Conservation (phyloP, 2,113 vertebrate species). For the Oxyura jamaicensis region DNA sequence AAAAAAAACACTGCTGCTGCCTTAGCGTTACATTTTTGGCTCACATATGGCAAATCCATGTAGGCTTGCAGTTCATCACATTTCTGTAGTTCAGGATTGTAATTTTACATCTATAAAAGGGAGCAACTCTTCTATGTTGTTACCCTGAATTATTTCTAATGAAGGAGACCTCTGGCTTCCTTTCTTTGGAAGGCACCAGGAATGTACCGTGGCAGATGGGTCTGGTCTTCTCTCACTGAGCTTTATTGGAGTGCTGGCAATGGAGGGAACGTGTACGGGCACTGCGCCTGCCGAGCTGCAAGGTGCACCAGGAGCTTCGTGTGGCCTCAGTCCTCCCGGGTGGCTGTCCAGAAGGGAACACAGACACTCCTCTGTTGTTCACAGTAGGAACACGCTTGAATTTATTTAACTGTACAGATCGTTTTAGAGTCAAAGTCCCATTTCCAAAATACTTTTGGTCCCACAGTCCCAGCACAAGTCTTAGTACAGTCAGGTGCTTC, state of each 20-base stretch:
- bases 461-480: not conserved
- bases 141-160: not conserved
- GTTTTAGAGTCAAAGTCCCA: not conserved
- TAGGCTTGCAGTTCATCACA: not conserved
- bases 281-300: not conserved
- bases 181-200: not conserved
- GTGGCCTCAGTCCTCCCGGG: not conserved
- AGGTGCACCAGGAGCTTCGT: not conserved
- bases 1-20: not conserved
- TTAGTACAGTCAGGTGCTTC: too few relatives aligned
- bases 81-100: not conserved
- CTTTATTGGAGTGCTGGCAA: not conserved
- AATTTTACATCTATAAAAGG: not conserved
- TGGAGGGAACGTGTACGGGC: not conserved
- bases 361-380: not conserved
- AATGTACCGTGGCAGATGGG: not conserved
- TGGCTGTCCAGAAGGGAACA: not conserved
- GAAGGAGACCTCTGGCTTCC: not conserved
- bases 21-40: not conserved
- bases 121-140: not conserved
- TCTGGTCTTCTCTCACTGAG: not conserved
- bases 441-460: not conserved
- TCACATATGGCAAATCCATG: rapidly evolving
- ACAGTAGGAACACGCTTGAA: not conserved
- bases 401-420: too few relatives aligned